These are phyloP conservation scores for Piaya cayana DNA, from an alignment of 2,113 vertebrate species.

Conservation along the genomic window DNA sequence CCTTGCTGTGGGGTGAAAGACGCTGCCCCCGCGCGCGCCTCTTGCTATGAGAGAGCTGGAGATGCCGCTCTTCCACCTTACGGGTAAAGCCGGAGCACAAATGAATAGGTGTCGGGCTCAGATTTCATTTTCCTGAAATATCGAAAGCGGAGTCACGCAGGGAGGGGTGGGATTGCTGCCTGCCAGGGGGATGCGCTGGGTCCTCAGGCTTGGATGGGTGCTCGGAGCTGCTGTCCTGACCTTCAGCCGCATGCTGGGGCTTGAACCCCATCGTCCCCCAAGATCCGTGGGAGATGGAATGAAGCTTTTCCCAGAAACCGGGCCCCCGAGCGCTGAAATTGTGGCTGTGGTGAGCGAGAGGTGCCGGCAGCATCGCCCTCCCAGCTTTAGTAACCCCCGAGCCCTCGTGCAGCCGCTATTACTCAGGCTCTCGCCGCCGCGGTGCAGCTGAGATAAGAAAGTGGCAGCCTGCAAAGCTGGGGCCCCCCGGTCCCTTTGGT, in stretches of 20 bases:
- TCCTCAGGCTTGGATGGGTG: accelerated
- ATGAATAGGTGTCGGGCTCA: not conserved
- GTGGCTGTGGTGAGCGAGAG: accelerated
- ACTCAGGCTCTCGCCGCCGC: not conserved
- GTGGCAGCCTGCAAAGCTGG: not conserved
- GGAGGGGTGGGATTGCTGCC: not conserved
- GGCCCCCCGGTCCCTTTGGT: not conserved
- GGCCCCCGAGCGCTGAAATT: accelerated
- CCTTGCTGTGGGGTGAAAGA: accelerated
- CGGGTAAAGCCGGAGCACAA: not conserved
- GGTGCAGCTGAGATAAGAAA: not conserved
- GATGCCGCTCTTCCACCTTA: not conserved
- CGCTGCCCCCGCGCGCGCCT: accelerated
- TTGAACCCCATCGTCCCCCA: too few relatives aligned
- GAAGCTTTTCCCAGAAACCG: accelerated
- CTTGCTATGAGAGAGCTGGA: not conserved
- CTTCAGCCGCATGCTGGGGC: accelerated
- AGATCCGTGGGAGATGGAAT: not conserved
- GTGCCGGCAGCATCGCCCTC: accelerated
- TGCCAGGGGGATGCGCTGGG: not conserved
- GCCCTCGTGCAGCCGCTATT: accelerated
- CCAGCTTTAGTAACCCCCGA: not conserved
- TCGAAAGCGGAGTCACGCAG: not conserved
- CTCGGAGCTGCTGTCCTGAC: not conserved
- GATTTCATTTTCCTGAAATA: not conserved